phyloP scores from a whole-genome alignment of 2,797 vertebrate genomes.

The Toxotes lorentzi region DNA sequence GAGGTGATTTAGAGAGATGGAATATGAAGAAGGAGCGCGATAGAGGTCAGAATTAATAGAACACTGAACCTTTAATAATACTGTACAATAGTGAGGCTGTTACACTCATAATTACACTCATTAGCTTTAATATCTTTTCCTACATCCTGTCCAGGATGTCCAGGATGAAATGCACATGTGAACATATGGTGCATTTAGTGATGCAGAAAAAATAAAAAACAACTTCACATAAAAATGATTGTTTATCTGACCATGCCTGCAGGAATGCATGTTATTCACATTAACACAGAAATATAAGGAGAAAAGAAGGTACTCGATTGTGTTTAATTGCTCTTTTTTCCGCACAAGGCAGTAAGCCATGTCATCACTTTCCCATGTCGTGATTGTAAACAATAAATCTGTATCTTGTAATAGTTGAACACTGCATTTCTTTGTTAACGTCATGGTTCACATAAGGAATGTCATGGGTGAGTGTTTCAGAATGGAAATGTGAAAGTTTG shows the following conservation, averaged over 20 bases:
- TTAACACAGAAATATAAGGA: conserved; percentile 20
- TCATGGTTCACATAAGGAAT: neutral
- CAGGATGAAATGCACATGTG: conserved; percentile 47
- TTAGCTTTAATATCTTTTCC: conserved; percentile 67
- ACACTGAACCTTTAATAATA: conserved; percentile 65
- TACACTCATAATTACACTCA: conserved; percentile 69
- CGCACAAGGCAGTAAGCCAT: neutral
- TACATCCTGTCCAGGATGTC: conserved; percentile 47
- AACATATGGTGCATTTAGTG: conserved; percentile 69
- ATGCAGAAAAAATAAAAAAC: conserved; percentile 33
- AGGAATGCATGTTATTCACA: conserved; percentile 35
- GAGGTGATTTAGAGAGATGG: conserved; percentile 22
- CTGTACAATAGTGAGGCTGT: conserved; percentile 58
- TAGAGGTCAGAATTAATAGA: conserved; percentile 68
- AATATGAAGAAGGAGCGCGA: conserved; percentile 31
- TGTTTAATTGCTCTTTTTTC: conserved; percentile 28
- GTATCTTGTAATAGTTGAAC: neutral
- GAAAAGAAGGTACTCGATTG: conserved; percentile 13
- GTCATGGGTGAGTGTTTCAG: neutral
- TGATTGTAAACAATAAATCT: conserved; percentile 6
- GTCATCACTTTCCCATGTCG: conserved; percentile 5
- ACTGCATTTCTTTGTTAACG: neutral
- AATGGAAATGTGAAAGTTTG: neutral
- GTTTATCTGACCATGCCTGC: conserved; percentile 48
- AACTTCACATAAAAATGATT: conserved; percentile 47